These are phyloP conservation scores for Naja naja DNA, from an alignment of 2,113 vertebrate genomes.

Conservation along the genomic window DNA sequence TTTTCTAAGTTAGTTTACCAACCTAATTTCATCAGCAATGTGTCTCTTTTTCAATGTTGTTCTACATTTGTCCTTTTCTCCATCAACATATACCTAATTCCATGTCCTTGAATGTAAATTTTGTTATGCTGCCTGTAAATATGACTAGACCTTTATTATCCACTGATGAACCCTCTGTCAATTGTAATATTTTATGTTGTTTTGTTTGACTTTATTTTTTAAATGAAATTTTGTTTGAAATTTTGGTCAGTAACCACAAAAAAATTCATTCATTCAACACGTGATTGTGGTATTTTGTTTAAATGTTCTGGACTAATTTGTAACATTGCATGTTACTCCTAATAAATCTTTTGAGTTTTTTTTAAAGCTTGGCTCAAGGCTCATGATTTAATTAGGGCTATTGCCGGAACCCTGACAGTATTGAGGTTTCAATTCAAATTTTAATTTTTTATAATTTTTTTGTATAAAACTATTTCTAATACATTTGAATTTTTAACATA, in stretches of 20 bases:
- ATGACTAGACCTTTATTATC: neutral
- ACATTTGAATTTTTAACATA: neutral
- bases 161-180: neutral
- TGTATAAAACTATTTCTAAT: neutral
- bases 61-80: neutral
- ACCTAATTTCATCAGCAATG: neutral
- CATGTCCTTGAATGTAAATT: neutral
- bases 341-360: no score
- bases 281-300: neutral
- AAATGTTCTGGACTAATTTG: neutral
- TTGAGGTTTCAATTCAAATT: neutral
- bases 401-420: neutral
- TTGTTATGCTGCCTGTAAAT: neutral
- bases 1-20: neutral
- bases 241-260: neutral
- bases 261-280: neutral
- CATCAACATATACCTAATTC: neutral
- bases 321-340: neutral
- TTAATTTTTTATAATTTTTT: neutral
- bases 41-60: neutral
- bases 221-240: neutral
- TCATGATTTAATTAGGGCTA: no score
- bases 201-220: neutral
- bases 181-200: neutral
- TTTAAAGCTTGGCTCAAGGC: no score